A percentile compares a stretch with the other conserved stretches of the same genome.
Evolutionary conservation across 1,140 invertebrate genomes (phyloP).

Genomic region (Drosophila lowei): DNA sequence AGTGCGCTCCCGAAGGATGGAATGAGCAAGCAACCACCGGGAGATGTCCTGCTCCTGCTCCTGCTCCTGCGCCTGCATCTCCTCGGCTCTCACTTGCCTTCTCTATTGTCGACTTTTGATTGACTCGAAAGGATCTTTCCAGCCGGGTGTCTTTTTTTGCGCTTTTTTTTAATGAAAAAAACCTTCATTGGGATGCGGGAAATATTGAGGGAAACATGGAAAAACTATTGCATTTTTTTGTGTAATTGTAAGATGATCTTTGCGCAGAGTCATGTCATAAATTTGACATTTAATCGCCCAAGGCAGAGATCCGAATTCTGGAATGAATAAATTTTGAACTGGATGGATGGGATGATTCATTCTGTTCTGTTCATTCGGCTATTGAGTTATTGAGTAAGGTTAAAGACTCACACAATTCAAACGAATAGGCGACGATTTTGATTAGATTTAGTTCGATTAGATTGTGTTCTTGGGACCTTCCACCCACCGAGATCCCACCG

Average conservation of each 20-base stretch:
- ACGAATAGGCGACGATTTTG: slow-evolving; percentile 1
- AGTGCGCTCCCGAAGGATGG: slow-evolving; percentile 41
- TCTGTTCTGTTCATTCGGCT: background rate
- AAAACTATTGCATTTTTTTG: slow-evolving; percentile 31
- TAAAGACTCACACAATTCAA: slow-evolving; percentile 20
- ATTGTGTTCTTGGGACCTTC: background rate
- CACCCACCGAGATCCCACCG: background rate
- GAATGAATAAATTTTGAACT: slow-evolving; percentile 6
- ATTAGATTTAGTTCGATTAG: slow-evolving; percentile 30
- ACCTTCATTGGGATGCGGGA: slow-evolving; percentile 24
- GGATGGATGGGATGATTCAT: background rate
- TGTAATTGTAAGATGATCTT: slow-evolving; percentile 70
- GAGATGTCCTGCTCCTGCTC: slow-evolving; percentile 11
- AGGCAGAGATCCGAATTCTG: background rate
- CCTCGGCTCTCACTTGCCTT: slow-evolving; percentile 58
- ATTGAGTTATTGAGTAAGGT: slow-evolving; percentile 17
- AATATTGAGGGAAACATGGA: slow-evolving; percentile 14
- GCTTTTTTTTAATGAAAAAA: slow-evolving; percentile 46
- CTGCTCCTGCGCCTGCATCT: slow-evolving; percentile 15
- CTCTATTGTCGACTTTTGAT: slow-evolving; percentile 68
- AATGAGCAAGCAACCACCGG: slow-evolving; percentile 47
- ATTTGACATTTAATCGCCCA: slow-evolving; percentile 75
- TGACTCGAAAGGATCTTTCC: slow-evolving; percentile 55
- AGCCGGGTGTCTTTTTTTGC: slow-evolving; percentile 69
- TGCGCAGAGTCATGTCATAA: slow-evolving; percentile 59